Evolutionary conservation across 2,888 invertebrate species (phyloP).

Genomic region (Xanthostigma xanthostigma): DNA sequence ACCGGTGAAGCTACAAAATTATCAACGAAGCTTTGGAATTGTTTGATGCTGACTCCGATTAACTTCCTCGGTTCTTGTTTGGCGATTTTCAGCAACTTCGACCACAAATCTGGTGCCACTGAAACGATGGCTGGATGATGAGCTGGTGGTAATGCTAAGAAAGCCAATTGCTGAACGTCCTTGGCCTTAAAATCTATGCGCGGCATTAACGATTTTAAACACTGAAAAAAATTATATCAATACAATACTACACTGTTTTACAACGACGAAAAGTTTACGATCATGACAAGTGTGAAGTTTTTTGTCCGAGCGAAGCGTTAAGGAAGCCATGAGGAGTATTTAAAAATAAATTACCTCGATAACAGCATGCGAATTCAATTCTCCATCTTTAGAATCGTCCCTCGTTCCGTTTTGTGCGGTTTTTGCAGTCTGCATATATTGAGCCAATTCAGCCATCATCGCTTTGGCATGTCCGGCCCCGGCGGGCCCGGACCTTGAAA

Average conservation of each 20-base stretch:
- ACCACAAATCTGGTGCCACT: slow-evolving; percentile 50
- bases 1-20: slow-evolving; percentile 26
- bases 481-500: slow-evolving; percentile 33
- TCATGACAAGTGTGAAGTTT: too few relatives aligned
- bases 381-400: background rate
- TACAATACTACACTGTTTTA: too few relatives aligned
- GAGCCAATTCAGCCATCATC: slow-evolving; percentile 49
- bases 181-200: background rate
- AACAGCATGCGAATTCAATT: slow-evolving; percentile 2
- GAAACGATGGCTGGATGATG: slow-evolving; percentile 58
- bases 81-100: slow-evolving; percentile 41
- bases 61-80: slow-evolving; percentile 42
- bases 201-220: too few relatives aligned
- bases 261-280: too few relatives aligned
- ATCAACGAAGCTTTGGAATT: slow-evolving; percentile 48
- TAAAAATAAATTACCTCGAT: slow-evolving; percentile 2
- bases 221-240: too few relatives aligned
- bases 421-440: slow-evolving; percentile 48
- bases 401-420: slow-evolving; percentile 7
- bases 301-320: too few relatives aligned
- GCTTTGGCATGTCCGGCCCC: slow-evolving; percentile 45
- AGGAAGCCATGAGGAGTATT: background rate
- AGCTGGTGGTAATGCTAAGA: slow-evolving; percentile 52
- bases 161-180: slow-evolving; percentile 43
- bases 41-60: slow-evolving; percentile 37